Evolutionary conservation across 2,888 invertebrate species (phyloP), one percentile per base, ranked within the genome.

Genomic region (Chalcosyrphus nemorum): DNA sequence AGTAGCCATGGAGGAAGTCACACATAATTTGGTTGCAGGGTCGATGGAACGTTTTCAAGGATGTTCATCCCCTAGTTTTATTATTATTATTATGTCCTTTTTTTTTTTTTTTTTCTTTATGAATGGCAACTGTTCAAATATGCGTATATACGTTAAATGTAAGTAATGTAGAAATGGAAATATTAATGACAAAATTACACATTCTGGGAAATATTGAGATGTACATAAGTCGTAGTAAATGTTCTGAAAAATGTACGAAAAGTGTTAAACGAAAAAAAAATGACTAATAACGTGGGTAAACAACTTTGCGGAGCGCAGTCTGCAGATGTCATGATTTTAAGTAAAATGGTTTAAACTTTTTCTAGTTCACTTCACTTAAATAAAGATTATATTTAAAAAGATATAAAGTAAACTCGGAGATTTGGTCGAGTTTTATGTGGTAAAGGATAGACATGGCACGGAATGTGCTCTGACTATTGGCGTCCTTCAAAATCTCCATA

Each of bases 91-190:
- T 24, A 21, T 32, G 11, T 24, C 24, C 21, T 27, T 47, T 41
- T 41, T 17, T 54, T 61, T 72, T 45, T 52, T 27, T 27, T 47
- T 41, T 41, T 17, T 54, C 66, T 72, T 45, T 52, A 9, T 52
- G 52, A 57, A 56, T 29, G 63, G 38, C 78, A 84, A 78, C 77
- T 77, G 72, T 77, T 77, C 72, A 71, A 78, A 82, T 63, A 82
- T 66, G 72, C 52, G 41, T 41, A 11, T 7, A 11, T 29, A 29
- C 5, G 7, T 32, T 35, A 63, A 65, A 76, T 71, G 52, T 41
- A 45, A 70, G 52, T 41, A 45, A 70, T 76, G 71, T 47, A 45
- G 76, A 75, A 57, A 70, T 47, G 38, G 21, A 54, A 15, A 17
- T 9, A 19, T 19, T 19, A 59, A 74, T 13, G 19, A 50, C 24